Evolutionary conservation across 2,888 invertebrate species (phyloP).

Genomic region (Cistogaster globosa): DNA sequence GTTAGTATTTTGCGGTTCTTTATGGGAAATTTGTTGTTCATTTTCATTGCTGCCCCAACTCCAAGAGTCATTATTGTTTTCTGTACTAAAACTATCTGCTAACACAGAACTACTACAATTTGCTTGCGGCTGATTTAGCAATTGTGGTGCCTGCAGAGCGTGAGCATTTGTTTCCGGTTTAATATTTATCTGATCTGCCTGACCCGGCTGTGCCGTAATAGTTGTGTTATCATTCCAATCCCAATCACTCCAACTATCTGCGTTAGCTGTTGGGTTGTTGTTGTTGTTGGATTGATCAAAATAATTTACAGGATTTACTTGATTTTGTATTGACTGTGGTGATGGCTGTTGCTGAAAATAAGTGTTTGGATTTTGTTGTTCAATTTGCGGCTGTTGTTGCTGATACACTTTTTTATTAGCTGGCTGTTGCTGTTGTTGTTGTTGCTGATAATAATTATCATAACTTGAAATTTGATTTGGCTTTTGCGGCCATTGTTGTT

Average conservation of each 20-base stretch:
- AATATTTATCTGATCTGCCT: constrained; percentile 40
- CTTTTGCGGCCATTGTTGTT: constrained; percentile 58
- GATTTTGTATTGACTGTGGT: constrained; percentile 49
- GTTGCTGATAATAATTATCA: constrained; percentile 55
- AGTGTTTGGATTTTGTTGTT: constrained; percentile 30
- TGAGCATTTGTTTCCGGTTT: constrained; percentile 58
- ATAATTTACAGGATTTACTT: constrained; percentile 62
- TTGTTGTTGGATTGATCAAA: constrained; percentile 66
- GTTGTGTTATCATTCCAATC: constrained; percentile 78
- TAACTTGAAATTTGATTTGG: constrained; percentile 39
- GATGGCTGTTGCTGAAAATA: constrained; percentile 57
- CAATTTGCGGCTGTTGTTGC: constrained; percentile 28
- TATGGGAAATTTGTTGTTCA: constrained; percentile 35
- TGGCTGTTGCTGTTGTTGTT: not conserved
- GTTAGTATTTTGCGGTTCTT: constrained; percentile 77
- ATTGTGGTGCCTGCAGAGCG: not conserved
- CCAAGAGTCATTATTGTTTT: constrained; percentile 83
- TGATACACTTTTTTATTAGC: constrained; percentile 59
- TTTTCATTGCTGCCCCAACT: constrained; percentile 85
- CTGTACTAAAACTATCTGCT: constrained; percentile 85
- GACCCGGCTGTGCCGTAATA: constrained; percentile 51
- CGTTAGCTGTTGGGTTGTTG: constrained; percentile 65
- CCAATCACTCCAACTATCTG: constrained; percentile 82
- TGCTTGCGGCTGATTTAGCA: constrained; percentile 21
- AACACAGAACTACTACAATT: constrained; percentile 80